Conservation (phyloP, 2,113 vertebrate species). For the Odobenus rosmarus region DNA sequence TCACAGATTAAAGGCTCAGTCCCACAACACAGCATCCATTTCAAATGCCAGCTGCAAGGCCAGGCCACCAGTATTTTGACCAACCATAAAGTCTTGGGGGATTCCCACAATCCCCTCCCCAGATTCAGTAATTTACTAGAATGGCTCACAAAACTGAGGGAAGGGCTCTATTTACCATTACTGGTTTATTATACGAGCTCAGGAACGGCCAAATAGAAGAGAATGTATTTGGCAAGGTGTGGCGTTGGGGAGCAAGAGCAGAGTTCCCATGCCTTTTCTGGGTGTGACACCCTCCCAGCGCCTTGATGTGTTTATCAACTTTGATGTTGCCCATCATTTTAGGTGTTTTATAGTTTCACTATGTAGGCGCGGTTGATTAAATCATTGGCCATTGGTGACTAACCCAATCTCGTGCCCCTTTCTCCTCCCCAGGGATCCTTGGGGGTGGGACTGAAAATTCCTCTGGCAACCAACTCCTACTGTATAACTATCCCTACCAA, state of each 20-base stretch:
- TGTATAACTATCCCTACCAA: too few relatives aligned
- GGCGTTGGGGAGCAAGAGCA: not conserved
- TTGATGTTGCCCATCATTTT: not conserved
- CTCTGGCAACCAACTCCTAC: not conserved
- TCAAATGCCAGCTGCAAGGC: not conserved
- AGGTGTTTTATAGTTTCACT: not conserved
- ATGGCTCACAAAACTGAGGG: not conserved
- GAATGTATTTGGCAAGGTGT: not conserved
- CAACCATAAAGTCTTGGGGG: not conserved
- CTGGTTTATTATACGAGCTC: not conserved
- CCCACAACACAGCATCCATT: not conserved
- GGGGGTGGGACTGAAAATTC: not conserved
- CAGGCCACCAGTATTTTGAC: not conserved
- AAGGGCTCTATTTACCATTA: not conserved
- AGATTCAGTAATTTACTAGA: not conserved
- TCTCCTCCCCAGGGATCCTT: not conserved
- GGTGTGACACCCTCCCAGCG: rapidly evolving
- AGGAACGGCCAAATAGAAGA: not conserved
- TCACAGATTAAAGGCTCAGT: not conserved
- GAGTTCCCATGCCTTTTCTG: not conserved
- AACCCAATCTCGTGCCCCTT: not conserved
- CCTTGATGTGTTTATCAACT: not conserved
- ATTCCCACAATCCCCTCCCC: not conserved
- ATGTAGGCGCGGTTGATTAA: not conserved
- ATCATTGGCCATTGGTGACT: not conserved